Conservation (phyloP, 30 jellyfish, hydroid and myxozoan genomes). For the Aurelia sp. region DNA sequence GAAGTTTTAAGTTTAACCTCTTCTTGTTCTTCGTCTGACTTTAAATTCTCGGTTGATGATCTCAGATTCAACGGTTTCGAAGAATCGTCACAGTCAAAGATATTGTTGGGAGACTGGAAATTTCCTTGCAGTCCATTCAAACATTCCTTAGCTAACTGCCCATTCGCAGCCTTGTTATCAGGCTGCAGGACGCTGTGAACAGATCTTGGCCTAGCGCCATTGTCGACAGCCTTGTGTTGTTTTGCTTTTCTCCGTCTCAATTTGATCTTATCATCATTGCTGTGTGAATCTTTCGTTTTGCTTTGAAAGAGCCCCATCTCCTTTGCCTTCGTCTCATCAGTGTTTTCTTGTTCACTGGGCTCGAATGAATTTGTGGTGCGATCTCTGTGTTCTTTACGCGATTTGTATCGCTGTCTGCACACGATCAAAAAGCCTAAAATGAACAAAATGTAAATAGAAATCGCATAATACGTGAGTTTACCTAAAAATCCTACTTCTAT, state of each 20-base stretch:
- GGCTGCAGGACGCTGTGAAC: neutral
- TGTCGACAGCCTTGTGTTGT: neutral
- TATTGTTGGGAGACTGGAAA: neutral
- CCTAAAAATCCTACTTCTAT: constrained; percentile 77
- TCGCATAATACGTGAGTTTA: constrained; percentile 77
- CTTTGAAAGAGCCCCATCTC: constrained; percentile 62
- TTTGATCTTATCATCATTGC: neutral
- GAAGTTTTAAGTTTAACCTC: neutral
- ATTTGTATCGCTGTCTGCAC: constrained; percentile 74
- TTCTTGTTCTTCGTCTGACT: too few relatives aligned
- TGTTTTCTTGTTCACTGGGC: neutral
- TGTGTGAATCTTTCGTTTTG: constrained; percentile 16
- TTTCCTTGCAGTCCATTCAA: neutral
- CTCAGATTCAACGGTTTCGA: neutral
- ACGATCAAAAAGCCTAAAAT: constrained; percentile 73
- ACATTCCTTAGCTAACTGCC: constrained; percentile 18
- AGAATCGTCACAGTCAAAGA: neutral
- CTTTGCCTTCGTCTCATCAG: neutral
- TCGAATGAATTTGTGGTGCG: neutral
- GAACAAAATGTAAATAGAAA: constrained; percentile 71
- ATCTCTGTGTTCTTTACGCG: constrained; percentile 38
- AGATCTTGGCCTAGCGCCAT: constrained; percentile 37
- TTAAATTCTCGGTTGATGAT: too few relatives aligned
- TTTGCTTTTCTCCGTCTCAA: constrained; percentile 2
- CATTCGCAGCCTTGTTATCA: constrained; percentile 22